Base-by-base conservation (phyloP, 2,113 vertebrate species). In the Salvator merianae region DNA sequence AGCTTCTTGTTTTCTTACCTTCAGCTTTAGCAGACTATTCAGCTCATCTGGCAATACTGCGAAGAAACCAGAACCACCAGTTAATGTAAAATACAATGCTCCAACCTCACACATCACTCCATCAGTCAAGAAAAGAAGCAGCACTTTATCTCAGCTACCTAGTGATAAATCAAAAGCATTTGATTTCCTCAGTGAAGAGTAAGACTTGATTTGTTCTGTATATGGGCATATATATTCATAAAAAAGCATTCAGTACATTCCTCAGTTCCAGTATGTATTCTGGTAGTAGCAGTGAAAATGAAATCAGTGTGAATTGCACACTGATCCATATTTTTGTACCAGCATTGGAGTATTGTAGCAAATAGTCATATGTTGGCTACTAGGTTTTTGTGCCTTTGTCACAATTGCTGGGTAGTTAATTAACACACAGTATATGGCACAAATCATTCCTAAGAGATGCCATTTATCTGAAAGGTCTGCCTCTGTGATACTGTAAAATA, bases 181-280 rank as follows among this genome's bases (percentile, higher is more conserved):
- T 72, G 98, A 99, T 94, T 99, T 99, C 94, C 98, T 99, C 87
- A 98, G 98, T 74, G 99, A 99, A 90, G 99, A 99, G 99, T 99
- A 89, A 98, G 98, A 93, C 1, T 20, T 50, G n/a, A 53, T 85
- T 72, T 66, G 40, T 20, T 79, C 16, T 77, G 32, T 26, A 18
- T n/a, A 20, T 7, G 34, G 66, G 6, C 34, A 32, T 55, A 43
- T 24, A 38, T 28, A 28, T 9, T 69, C 71, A 30, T 55, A 73
- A 30, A 59, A 84, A 55, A 1, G 18, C 5, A 3, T 63, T 78
- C 53, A 30, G 14, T 55, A 55, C 38, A 13, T 12, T 50, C 10
- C 26, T 22, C 3, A 30, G 5, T 43, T 1, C 50, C 50, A 47
- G 38, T 6, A 26, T 72, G 26, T 62, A 40, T 38, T n/a, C 26